These are phyloP conservation scores for Drosophila testacea DNA, from an alignment of 2,888 invertebrate genomes.

Conservation along the genomic window DNA sequence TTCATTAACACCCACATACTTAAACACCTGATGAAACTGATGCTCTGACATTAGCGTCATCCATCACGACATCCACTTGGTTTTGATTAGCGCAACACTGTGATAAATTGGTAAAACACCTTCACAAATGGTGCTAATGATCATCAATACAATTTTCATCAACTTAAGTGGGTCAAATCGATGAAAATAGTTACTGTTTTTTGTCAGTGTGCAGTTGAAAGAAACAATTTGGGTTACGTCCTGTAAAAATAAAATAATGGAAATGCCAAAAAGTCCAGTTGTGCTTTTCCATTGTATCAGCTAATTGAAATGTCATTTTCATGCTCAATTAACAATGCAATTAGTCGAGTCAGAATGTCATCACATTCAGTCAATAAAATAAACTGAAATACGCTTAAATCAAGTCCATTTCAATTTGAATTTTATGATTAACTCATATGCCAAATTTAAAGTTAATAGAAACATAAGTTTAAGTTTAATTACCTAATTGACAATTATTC, in stretches of 20 bases:
- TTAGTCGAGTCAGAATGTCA: slow-evolving; percentile 12
- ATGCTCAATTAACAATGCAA: slow-evolving; percentile 33
- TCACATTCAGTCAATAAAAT: slow-evolving; percentile 8
- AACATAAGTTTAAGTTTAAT: neutral
- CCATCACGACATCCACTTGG: slow-evolving; percentile 60
- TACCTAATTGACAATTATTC: slow-evolving; percentile 1
- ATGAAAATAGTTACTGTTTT: slow-evolving; percentile 19
- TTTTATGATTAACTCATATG: slow-evolving; percentile 3
- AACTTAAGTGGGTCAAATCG: slow-evolving; percentile 46
- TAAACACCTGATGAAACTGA: slow-evolving; percentile 56
- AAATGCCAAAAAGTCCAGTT: slow-evolving; percentile 3
- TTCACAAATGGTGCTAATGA: neutral
- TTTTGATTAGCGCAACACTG: slow-evolving; percentile 65
- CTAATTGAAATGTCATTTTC: slow-evolving; percentile 52
- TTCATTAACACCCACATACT: slow-evolving; percentile 56
- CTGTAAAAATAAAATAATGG: slow-evolving; percentile 4
- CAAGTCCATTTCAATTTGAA: neutral
- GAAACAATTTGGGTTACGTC: neutral
- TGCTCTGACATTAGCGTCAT: slow-evolving; percentile 56
- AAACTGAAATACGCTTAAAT: neutral
- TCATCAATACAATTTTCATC: slow-evolving; percentile 41
- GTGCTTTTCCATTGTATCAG: slow-evolving; percentile 7
- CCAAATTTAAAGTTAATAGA: neutral
- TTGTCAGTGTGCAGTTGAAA: slow-evolving; percentile 14
- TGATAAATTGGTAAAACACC: slow-evolving; percentile 42